Conservation (phyloP, 2,113 vertebrate species). For the Regulus satrapa region DNA sequence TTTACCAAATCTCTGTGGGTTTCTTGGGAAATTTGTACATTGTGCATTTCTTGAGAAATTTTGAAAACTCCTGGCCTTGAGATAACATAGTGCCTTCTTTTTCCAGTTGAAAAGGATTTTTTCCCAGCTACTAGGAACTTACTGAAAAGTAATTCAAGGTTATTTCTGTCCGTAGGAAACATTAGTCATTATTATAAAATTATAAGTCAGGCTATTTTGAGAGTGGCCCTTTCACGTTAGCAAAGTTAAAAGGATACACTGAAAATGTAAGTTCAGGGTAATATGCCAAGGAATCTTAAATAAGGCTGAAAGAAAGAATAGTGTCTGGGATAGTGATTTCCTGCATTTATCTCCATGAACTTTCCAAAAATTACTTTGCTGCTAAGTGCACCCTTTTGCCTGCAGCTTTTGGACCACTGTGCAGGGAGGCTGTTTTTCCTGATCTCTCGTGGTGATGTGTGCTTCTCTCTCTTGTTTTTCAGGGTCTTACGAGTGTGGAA, state of each 20-base stretch:
- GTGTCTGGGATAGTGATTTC: constrained; percentile 41
- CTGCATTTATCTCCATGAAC: constrained; percentile 31
- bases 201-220: constrained; percentile 37
- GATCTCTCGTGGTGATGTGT: neutral
- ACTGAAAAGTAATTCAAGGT: constrained; percentile 50
- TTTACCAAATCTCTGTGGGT: constrained; percentile 59
- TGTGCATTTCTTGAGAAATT: constrained; percentile 58
- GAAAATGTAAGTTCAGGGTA: neutral
- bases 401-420: neutral
- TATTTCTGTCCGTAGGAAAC: constrained; percentile 59
- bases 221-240: constrained; percentile 17
- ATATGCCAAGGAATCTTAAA: constrained; percentile 21
- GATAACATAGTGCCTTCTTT: constrained; percentile 5
- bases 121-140: constrained; percentile 27
- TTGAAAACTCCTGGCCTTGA: neutral
- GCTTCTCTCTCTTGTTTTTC: constrained; percentile 59
- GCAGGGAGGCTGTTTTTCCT: neutral
- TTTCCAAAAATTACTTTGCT: constrained; percentile 10
- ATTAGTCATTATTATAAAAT: constrained; percentile 52
- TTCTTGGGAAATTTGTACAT: constrained; percentile 47
- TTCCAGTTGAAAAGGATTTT: neutral
- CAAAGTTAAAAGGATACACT: constrained; percentile 5
- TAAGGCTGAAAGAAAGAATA: neutral
- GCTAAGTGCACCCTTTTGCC: neutral
- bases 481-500: constrained; percentile 96